Percentiles rank a stretch among this genome's conserved stretches.
Evolutionary conservation across 1,140 invertebrate species (phyloP).

Genomic region (Camponotus vicinus): DNA sequence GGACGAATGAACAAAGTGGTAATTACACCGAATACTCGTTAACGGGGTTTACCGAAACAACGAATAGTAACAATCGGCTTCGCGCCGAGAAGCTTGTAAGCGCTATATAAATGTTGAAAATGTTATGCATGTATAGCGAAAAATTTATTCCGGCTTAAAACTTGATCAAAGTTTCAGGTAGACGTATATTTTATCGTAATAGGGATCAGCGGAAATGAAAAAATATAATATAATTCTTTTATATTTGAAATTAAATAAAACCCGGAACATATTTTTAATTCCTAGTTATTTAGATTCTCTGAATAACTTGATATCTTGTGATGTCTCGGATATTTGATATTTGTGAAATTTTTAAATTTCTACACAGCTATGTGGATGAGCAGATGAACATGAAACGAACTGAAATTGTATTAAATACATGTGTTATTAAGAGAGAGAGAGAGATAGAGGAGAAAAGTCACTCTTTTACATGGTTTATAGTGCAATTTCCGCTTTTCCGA

Average conservation of each 20-base stretch:
- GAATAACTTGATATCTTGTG: not conserved
- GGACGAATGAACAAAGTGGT: constrained; percentile 47
- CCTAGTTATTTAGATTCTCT: not conserved
- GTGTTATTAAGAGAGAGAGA: no score
- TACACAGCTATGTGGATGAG: no score
- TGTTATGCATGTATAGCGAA: no score
- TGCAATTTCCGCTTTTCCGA: no score
- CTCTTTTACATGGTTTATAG: no score
- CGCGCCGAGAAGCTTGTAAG: not conserved
- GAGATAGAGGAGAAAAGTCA: no score
- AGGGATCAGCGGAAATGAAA: not conserved
- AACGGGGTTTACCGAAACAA: constrained; percentile 47
- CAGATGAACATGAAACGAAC: no score
- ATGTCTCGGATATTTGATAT: no score
- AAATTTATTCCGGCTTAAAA: not conserved
- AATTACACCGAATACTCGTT: constrained; percentile 64
- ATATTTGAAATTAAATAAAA: not conserved
- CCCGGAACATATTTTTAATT: not conserved
- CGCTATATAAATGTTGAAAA: not conserved
- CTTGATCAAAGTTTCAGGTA: not conserved
- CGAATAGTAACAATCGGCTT: constrained; percentile 55
- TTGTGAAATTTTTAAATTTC: no score
- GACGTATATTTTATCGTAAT: not conserved
- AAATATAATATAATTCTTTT: not conserved
- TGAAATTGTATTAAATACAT: no score